Percentiles rank a stretch among this genome's conserved stretches.
Conservation (phyloP, 2,888 invertebrate genomes). For the Aspidiotus destructor region DNA sequence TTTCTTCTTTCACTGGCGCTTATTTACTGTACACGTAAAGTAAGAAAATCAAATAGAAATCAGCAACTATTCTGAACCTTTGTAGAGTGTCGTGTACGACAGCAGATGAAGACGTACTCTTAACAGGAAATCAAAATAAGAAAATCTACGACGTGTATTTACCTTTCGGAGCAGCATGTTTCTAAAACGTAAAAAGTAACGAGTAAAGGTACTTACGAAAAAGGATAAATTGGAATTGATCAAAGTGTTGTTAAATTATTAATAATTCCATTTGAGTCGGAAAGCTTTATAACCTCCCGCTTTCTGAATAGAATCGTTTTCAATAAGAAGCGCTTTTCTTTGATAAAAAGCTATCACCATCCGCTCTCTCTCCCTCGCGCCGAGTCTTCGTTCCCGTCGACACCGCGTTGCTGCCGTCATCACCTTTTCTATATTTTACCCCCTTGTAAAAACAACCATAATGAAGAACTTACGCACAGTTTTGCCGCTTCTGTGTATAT, state of each 20-base stretch:
- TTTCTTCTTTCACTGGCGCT: too few relatives aligned
- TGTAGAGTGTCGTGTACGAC: too few relatives aligned
- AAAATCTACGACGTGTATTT: background rate
- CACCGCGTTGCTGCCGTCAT: constrained; percentile 2
- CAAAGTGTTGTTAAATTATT: constrained; percentile 32
- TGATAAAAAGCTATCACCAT: constrained; percentile 28
- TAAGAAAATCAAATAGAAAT: too few relatives aligned
- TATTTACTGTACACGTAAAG: too few relatives aligned
- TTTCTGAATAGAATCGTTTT: constrained; percentile 30
- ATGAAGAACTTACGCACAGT: constrained; percentile 20
- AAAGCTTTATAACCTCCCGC: constrained; percentile 19
- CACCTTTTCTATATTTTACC: constrained; percentile 1
- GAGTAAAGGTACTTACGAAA: constrained; percentile 27
- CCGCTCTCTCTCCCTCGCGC: constrained; percentile 7
- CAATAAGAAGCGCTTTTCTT: constrained; percentile 30
- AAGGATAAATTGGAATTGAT: constrained; percentile 30
- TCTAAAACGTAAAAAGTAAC: constrained; percentile 14
- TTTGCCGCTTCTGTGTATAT: background rate
- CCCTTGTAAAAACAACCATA: constrained; percentile 18
- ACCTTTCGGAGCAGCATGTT: constrained; percentile 16
- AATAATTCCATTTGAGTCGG: constrained; percentile 31
- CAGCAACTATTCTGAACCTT: too few relatives aligned
- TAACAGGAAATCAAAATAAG: too few relatives aligned
- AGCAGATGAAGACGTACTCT: too few relatives aligned
- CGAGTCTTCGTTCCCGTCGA: background rate